Evolutionary conservation across 2,797 vertebrate species (phyloP).

Genomic region (Arctocebus calabarensis): DNA sequence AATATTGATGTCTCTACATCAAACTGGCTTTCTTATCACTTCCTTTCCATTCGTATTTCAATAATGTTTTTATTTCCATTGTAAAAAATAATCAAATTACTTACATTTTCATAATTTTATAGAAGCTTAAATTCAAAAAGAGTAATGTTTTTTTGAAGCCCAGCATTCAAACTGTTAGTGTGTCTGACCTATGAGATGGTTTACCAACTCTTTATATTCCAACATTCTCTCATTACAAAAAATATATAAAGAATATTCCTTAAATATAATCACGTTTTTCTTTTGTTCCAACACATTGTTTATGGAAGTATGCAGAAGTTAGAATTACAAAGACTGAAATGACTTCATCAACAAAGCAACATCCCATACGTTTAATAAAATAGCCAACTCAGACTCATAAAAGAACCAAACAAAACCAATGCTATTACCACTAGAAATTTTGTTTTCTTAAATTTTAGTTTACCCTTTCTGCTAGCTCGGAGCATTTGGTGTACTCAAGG

Average conservation of each 20-base stretch:
- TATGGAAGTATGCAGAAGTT: conserved; percentile 53
- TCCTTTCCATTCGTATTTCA: conserved; percentile 7
- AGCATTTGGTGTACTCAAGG: not conserved
- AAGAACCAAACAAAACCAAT: conserved; percentile 21
- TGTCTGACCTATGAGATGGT: conserved; percentile 16
- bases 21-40: conserved; percentile 33
- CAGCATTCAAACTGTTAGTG: conserved; percentile 32
- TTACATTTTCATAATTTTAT: conserved; percentile 51
- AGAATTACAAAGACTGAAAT: conserved; percentile 61
- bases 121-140: conserved; percentile 56
- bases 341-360: conserved; percentile 64
- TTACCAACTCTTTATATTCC: conserved; percentile 34
- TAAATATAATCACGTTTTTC: conserved; percentile 28
- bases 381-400: conserved; percentile 13
- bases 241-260: conserved; percentile 9
- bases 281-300: conserved; percentile 60
- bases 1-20: not conserved
- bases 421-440: not conserved
- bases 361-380: conserved; percentile 6
- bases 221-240: not conserved
- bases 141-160: conserved; percentile 27
- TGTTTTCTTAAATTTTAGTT: conserved; percentile 4
- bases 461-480: conserved; percentile 41
- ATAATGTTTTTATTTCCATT: conserved; percentile 7
- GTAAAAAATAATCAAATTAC: not conserved